Conservation (phyloP, 2,113 vertebrate genomes). For the Thinocorus orbignyianus region DNA sequence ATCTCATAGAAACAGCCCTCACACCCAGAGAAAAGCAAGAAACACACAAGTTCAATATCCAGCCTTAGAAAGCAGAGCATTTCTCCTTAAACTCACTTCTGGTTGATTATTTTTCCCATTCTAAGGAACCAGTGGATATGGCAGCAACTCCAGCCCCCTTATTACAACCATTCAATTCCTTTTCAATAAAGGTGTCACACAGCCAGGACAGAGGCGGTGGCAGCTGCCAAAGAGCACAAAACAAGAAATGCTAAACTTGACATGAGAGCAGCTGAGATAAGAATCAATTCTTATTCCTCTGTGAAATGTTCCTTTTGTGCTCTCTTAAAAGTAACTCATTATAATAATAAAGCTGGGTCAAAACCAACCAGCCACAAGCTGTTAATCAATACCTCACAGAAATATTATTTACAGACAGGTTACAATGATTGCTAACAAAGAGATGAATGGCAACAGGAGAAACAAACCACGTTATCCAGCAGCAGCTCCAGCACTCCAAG, state of each 20-base stretch:
- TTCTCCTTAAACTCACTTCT: background rate
- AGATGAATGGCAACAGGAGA: background rate
- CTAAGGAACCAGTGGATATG: background rate
- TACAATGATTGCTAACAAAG: background rate
- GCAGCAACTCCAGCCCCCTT: background rate
- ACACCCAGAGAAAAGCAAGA: background rate
- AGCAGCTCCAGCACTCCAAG: background rate
- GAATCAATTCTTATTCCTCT: background rate
- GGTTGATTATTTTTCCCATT: background rate
- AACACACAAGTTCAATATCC: background rate
- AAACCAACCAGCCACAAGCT: background rate
- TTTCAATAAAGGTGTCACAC: background rate
- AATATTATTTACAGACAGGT: background rate
- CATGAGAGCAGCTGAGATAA: background rate
- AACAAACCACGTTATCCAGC: background rate
- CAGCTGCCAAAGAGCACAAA: background rate
- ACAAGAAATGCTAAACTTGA: background rate
- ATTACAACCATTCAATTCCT: background rate
- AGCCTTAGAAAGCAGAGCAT: background rate
- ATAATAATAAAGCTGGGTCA: background rate
- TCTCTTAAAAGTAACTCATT: background rate
- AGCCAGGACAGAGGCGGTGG: accelerated
- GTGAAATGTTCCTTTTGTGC: background rate
- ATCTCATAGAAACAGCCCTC: background rate
- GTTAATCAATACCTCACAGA: background rate